phyloP scores from a whole-genome alignment of 2,888 invertebrate species.

The Drosophila aldrichi region DNA sequence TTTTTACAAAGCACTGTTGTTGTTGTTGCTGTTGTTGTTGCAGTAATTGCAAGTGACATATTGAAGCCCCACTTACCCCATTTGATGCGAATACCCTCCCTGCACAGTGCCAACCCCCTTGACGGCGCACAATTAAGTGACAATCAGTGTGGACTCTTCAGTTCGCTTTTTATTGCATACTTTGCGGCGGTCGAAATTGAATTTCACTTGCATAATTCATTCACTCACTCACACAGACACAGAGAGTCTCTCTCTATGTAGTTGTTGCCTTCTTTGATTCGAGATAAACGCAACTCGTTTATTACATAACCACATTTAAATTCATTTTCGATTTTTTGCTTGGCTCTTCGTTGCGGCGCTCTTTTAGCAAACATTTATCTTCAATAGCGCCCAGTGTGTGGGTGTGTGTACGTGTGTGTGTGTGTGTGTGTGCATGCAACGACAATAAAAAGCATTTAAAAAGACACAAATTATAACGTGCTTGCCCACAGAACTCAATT shows the following conservation, averaged over 20 bases:
- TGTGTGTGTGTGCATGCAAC: slow-evolving; percentile 35
- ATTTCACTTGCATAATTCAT: slow-evolving; percentile 74
- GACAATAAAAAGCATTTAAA: slow-evolving; percentile 79
- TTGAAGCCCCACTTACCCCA: slow-evolving; percentile 54
- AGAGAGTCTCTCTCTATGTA: neutral
- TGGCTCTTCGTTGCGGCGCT: slow-evolving; percentile 20
- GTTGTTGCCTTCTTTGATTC: slow-evolving; percentile 2
- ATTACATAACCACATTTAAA: slow-evolving; percentile 73
- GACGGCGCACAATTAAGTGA: slow-evolving; percentile 64
- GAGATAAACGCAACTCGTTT: slow-evolving; percentile 66
- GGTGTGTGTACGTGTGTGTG: slow-evolving; percentile 25
- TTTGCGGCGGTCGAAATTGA: slow-evolving; percentile 59
- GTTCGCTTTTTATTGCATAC: slow-evolving; percentile 47
- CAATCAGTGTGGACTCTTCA: slow-evolving; percentile 60
- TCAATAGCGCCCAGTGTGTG: slow-evolving; percentile 23
- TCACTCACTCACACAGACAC: slow-evolving; percentile 26
- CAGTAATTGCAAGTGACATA: slow-evolving; percentile 74
- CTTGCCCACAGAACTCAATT: slow-evolving; percentile 46
- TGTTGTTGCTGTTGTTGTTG: slow-evolving; percentile 19
- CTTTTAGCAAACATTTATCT: slow-evolving; percentile 66
- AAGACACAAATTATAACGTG: slow-evolving; percentile 72
- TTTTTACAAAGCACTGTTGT: slow-evolving; percentile 10
- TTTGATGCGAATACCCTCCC: slow-evolving; percentile 10
- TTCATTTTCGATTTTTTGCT: slow-evolving; percentile 75
- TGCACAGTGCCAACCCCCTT: slow-evolving; percentile 18